Conservation (phyloP, 2,888 invertebrate species). For the Phyto melanocephala region DNA sequence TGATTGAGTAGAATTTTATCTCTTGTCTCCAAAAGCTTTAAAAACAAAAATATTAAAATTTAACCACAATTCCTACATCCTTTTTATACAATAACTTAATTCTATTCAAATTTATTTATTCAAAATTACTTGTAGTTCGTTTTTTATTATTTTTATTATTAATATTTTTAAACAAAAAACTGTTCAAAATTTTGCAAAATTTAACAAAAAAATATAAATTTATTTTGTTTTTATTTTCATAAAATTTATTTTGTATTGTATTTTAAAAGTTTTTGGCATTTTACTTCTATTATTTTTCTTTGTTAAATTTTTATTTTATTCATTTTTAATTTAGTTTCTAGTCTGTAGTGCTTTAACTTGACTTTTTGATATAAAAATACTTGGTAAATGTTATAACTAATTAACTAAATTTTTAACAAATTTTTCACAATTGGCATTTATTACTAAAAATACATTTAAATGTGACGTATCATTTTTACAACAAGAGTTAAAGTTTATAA, state of each 20-base stretch:
- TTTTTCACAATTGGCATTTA: constrained; percentile 7
- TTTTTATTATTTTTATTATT: constrained; percentile 4
- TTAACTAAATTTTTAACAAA: not conserved
- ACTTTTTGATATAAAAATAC: constrained; percentile 7
- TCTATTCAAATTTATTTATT: constrained; percentile 38
- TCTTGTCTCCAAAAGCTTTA: constrained; percentile 29
- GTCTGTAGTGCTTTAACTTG: constrained; percentile 11
- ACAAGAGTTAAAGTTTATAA: constrained; percentile 40
- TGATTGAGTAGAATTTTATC: constrained; percentile 63
- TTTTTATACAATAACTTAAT: constrained; percentile 29
- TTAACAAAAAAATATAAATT: not conserved
- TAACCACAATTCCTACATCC: constrained; percentile 5
- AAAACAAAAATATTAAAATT: constrained; percentile 24
- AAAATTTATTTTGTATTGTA: not conserved
- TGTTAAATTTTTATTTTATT: not conserved
- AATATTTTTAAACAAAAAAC: not conserved
- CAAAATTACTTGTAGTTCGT: constrained; percentile 2
- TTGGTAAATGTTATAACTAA: not conserved
- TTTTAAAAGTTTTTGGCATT: constrained; percentile 1
- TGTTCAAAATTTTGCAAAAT: not conserved
- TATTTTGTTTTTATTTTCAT: not conserved
- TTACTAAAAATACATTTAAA: not conserved
- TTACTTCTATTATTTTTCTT: constrained; percentile 16
- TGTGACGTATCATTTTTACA: not conserved
- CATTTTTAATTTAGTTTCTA: constrained; percentile 16